These are phyloP conservation scores for Choloepus hoffmanni DNA, from an alignment of 2,113 vertebrate species.

Conservation along the genomic window DNA sequence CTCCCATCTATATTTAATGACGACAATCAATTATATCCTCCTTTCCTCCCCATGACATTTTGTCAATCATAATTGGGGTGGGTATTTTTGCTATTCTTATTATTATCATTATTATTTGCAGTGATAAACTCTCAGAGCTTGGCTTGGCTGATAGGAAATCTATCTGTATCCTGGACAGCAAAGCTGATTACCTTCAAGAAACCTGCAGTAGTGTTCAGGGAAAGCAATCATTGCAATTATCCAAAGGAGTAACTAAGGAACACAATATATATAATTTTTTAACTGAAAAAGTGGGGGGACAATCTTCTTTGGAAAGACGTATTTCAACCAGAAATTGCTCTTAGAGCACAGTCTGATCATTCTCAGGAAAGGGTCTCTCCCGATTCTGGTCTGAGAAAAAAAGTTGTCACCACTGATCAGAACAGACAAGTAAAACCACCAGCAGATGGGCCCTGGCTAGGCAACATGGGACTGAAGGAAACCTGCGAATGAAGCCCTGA, in stretches of 20 bases:
- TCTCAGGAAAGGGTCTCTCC: not conserved
- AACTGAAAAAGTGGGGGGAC: not conserved
- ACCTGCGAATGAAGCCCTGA: not conserved
- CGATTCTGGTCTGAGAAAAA: not conserved
- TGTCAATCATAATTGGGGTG: slow-evolving; percentile 77
- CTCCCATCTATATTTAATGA: slow-evolving; percentile 63
- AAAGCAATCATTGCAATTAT: slow-evolving; percentile 53
- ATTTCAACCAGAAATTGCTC: not conserved
- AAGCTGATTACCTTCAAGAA: slow-evolving; percentile 59
- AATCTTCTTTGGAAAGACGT: not conserved
- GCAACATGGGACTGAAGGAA: not conserved
- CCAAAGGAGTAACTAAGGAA: slow-evolving; percentile 43
- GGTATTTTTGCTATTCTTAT: slow-evolving; percentile 53
- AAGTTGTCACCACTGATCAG: not conserved
- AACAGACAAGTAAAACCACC: slow-evolving; percentile 25
- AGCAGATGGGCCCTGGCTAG: not conserved
- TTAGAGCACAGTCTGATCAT: not conserved
- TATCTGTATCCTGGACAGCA: not conserved
- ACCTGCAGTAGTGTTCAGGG: not conserved
- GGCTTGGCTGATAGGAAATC: slow-evolving; percentile 66
- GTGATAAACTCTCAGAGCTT: slow-evolving; percentile 78
- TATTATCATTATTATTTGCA: slow-evolving; percentile 76
- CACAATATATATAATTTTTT: not conserved
- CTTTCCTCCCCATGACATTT: slow-evolving; percentile 73
- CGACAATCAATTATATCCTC: slow-evolving; percentile 65